phyloP scores from a whole-genome alignment of 2,888 invertebrate species.

The Hypolimnas misippus region DNA sequence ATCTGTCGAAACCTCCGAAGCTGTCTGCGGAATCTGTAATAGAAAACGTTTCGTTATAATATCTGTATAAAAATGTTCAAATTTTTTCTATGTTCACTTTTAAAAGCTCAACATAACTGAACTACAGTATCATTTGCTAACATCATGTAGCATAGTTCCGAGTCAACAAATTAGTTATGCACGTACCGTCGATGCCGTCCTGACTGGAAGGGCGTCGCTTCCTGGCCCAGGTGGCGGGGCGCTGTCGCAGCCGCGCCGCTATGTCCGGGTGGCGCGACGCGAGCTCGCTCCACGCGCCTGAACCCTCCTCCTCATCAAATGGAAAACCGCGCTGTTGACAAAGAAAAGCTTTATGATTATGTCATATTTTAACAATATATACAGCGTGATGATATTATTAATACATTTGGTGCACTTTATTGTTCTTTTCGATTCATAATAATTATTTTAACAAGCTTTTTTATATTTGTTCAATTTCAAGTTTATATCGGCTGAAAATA shows the following conservation, averaged over 20 bases:
- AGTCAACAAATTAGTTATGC: not conserved
- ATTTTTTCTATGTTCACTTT: not conserved
- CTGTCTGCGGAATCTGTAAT: conserved; percentile 78
- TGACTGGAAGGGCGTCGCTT: conserved; percentile 76
- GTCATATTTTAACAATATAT: too few relatives aligned
- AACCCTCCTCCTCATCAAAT: conserved; percentile 86
- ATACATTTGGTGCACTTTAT: too few relatives aligned
- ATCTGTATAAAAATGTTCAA: conserved; percentile 48
- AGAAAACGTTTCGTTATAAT: conserved; percentile 56
- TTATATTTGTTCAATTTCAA: too few relatives aligned
- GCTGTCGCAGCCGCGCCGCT: conserved; percentile 86
- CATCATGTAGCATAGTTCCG: too few relatives aligned
- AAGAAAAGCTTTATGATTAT: conserved; percentile 16
- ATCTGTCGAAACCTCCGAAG: conserved; percentile 81
- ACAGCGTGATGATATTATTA: too few relatives aligned
- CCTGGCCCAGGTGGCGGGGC: conserved; percentile 78
- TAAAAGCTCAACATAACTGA: too few relatives aligned
- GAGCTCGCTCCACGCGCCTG: conserved; percentile 87
- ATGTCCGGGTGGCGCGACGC: conserved; percentile 90
- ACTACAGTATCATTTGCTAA: too few relatives aligned
- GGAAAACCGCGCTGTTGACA: conserved; percentile 86
- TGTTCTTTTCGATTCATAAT: too few relatives aligned
- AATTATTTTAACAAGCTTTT: too few relatives aligned
- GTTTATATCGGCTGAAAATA: not conserved
- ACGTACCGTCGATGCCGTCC: conserved; percentile 73